A percentile compares a stretch with the other conserved stretches of the same genome.
Evolutionary conservation across 37 sponge, comb jelly and placozoan genomes (phyloP).

Genomic region (Geodia barretti): DNA sequence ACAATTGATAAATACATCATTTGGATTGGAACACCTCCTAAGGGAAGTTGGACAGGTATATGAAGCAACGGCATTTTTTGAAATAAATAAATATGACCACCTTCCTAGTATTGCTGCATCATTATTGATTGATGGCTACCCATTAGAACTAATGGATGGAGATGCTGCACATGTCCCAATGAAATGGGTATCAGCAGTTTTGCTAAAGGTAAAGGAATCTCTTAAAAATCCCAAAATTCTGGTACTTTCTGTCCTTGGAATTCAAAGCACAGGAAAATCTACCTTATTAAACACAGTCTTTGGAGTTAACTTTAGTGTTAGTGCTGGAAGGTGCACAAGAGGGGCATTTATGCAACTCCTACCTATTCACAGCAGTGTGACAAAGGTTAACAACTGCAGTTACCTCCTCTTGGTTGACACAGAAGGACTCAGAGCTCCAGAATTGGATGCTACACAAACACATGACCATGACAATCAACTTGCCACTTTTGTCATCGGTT

Average conservation of each 20-base stretch:
- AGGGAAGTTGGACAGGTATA: constrained; percentile 16
- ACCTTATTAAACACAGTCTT: constrained; percentile 45
- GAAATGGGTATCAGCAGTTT: constrained; percentile 34
- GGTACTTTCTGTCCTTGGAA: constrained; percentile 26
- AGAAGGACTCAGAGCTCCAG: constrained; percentile 52
- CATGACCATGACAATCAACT: constrained; percentile 39
- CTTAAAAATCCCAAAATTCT: constrained; percentile 1
- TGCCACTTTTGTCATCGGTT: constrained; percentile 47
- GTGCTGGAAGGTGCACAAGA: constrained; percentile 46
- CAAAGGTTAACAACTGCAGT: neutral
- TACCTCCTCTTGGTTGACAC: constrained; percentile 40
- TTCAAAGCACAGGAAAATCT: constrained; percentile 53
- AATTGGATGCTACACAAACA: constrained; percentile 1
- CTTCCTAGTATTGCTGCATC: constrained; percentile 35
- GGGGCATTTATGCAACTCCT: constrained; percentile 49
- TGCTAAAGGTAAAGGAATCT: constrained; percentile 3
- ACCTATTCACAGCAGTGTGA: neutral
- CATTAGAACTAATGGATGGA: constrained; percentile 47
- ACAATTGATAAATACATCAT: neutral
- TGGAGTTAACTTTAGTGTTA: constrained; percentile 41
- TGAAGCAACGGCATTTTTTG: constrained; percentile 3
- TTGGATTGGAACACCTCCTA: constrained; percentile 10
- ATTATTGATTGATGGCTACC: constrained; percentile 41
- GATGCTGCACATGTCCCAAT: constrained; percentile 53
- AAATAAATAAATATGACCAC: neutral